Conservation (phyloP, 2,113 vertebrate species). For the Paralichthys olivaceus region DNA sequence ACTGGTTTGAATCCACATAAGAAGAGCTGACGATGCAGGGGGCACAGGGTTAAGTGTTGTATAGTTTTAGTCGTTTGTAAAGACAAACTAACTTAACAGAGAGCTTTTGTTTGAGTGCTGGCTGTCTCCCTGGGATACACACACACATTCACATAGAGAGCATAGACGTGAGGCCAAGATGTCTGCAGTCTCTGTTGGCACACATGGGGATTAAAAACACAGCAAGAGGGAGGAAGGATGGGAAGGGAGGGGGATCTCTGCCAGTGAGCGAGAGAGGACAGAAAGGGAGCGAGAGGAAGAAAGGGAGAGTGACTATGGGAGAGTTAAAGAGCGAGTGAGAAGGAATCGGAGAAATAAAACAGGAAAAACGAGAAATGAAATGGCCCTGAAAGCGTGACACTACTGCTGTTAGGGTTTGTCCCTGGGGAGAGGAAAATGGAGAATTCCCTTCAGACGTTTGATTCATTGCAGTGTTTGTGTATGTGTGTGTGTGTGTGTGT, state of each 20-base stretch:
- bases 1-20: constrained; percentile 18
- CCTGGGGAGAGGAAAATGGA: constrained; percentile 30
- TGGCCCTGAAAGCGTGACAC: constrained; percentile 2
- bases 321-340: constrained; percentile 17
- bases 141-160: constrained; percentile 16
- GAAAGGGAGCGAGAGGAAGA: neutral
- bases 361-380: constrained; percentile 23
- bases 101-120: constrained; percentile 62
- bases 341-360: constrained; percentile 11
- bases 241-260: constrained; percentile 42
- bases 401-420: constrained; percentile 20
- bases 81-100: constrained; percentile 57
- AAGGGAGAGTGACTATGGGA: neutral
- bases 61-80: constrained; percentile 48
- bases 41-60: constrained; percentile 59
- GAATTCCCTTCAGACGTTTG: constrained; percentile 24
- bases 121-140: constrained; percentile 45
- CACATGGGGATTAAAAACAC: constrained; percentile 54
- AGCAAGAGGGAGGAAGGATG: constrained; percentile 45
- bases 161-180: constrained; percentile 60
- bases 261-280: constrained; percentile 39
- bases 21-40: constrained; percentile 12
- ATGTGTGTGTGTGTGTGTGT: constrained; percentile 14
- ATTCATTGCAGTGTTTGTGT: constrained; percentile 5
- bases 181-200: constrained; percentile 63